A percentile compares a stretch with the other conserved stretches of the same genome.
These are phyloP conservation scores for Euzetes globulus DNA, from an alignment of 2,888 invertebrate genomes.

Conservation along the genomic window DNA sequence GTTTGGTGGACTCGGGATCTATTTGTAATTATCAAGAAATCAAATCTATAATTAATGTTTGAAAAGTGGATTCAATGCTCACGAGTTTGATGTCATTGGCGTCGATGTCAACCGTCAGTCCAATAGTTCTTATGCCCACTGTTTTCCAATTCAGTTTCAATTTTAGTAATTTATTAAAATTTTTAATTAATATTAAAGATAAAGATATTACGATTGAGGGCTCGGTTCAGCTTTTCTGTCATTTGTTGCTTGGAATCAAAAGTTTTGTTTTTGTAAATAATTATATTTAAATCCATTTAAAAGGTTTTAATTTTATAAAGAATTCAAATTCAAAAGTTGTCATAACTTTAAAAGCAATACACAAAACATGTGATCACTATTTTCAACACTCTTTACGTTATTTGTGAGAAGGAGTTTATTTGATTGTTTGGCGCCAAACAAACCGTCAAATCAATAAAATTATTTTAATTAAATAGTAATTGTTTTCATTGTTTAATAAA, in stretches of 20 bases:
- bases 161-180: no score
- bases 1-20: constrained; percentile 17
- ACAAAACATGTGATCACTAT: background rate
- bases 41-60: background rate
- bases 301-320: background rate
- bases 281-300: constrained; percentile 28
- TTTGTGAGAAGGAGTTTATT: background rate
- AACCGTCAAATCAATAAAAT: background rate
- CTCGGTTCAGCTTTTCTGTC: background rate
- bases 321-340: background rate
- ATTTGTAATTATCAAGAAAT: background rate
- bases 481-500: background rate
- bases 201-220: background rate
- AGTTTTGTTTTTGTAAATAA: background rate
- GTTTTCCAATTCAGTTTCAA: background rate
- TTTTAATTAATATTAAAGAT: background rate
- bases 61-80: background rate
- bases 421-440: constrained; percentile 9
- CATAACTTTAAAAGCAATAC: background rate
- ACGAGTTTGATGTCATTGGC: background rate
- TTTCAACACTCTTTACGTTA: background rate
- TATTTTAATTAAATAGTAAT: background rate
- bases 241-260: constrained; percentile 15
- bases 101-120: background rate
- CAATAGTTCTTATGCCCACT: background rate